Evolutionary conservation across 2,888 invertebrate genomes (phyloP).

Genomic region (Aporophyla nigra): DNA sequence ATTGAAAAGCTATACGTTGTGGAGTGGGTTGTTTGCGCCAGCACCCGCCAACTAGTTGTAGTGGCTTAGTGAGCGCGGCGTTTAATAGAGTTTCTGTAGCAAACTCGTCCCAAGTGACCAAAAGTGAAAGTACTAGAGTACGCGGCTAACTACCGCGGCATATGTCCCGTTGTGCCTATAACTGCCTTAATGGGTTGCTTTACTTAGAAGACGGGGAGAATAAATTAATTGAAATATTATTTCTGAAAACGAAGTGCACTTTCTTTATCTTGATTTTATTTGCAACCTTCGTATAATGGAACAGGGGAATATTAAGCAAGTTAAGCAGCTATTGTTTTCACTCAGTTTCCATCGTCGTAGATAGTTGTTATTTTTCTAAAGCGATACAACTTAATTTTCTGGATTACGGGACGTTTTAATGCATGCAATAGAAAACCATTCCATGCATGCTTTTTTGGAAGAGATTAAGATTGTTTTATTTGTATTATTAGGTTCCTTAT

Average conservation of each 20-base stretch:
- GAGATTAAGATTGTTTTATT: neutral
- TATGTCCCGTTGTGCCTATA: conserved; percentile 41
- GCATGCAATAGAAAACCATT: neutral
- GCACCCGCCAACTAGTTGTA: conserved; percentile 25
- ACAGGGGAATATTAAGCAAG: neutral
- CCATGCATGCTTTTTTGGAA: neutral
- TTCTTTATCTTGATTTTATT: neutral
- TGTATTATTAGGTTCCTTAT: neutral
- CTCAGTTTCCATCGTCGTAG: neutral
- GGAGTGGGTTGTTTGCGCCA: conserved; percentile 26
- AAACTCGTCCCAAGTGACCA: conserved; percentile 64
- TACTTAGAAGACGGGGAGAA: conserved; percentile 32
- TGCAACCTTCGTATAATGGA: no score
- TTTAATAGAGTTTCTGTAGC: conserved; percentile 64
- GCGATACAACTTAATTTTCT: no score
- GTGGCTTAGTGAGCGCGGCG: conserved; percentile 35
- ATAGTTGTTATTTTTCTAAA: neutral
- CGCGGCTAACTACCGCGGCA: conserved; percentile 18
- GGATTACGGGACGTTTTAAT: neutral
- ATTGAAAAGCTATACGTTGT: conserved; percentile 50
- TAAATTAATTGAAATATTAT: conserved; percentile 46
- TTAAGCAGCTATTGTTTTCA: neutral
- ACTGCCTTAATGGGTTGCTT: conserved; percentile 39
- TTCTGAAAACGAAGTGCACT: conserved; percentile 8
- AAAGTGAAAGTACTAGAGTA: conserved; percentile 49